phyloP scores from a whole-genome alignment of 1,140 invertebrate species.

The Eueides isabella region DNA sequence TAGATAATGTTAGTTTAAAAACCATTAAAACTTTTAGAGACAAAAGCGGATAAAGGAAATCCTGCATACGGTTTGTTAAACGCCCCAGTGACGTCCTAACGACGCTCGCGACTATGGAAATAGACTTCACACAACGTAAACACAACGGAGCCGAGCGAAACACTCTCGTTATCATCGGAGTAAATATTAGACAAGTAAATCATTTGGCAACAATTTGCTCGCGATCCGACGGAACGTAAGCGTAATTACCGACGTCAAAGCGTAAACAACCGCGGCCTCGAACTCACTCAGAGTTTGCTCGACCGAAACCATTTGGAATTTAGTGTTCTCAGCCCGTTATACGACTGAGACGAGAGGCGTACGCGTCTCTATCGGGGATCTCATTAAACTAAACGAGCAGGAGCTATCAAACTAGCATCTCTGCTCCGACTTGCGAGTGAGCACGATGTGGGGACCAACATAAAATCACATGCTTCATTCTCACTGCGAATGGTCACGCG shows the following conservation, averaged over 20 bases:
- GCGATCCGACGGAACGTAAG: slow-evolving; percentile 49
- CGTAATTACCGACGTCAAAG: slow-evolving; percentile 57
- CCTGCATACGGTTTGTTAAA: slow-evolving; percentile 26
- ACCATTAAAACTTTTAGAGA: slow-evolving; percentile 30
- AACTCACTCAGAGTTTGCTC: slow-evolving; percentile 50
- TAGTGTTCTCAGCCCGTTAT: slow-evolving; percentile 30
- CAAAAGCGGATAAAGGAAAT: slow-evolving; percentile 34
- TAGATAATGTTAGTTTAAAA: slow-evolving; percentile 5
- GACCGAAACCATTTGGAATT: slow-evolving; percentile 43
- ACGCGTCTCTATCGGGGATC: slow-evolving; percentile 27
- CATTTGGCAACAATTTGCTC: slow-evolving; percentile 59
- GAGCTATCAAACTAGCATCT: slow-evolving; percentile 24
- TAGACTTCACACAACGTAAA: slow-evolving; percentile 38
- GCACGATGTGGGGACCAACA: slow-evolving; percentile 26
- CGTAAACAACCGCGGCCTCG: slow-evolving; percentile 62
- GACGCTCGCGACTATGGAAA: slow-evolving; percentile 24
- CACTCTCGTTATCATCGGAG: slow-evolving; percentile 46
- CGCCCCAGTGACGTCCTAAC: slow-evolving; percentile 26
- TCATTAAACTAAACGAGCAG: slow-evolving; percentile 44
- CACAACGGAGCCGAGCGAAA: slow-evolving; percentile 37
- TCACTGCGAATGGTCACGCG: slow-evolving; percentile 55
- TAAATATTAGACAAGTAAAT: slow-evolving; percentile 53
- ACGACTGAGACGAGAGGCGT: slow-evolving; percentile 21
- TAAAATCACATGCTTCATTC: slow-evolving; percentile 54
- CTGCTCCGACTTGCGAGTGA: neutral